phyloP scores from a whole-genome alignment of 2,797 vertebrate genomes.

The Brachyrhaphis roseni region DNA sequence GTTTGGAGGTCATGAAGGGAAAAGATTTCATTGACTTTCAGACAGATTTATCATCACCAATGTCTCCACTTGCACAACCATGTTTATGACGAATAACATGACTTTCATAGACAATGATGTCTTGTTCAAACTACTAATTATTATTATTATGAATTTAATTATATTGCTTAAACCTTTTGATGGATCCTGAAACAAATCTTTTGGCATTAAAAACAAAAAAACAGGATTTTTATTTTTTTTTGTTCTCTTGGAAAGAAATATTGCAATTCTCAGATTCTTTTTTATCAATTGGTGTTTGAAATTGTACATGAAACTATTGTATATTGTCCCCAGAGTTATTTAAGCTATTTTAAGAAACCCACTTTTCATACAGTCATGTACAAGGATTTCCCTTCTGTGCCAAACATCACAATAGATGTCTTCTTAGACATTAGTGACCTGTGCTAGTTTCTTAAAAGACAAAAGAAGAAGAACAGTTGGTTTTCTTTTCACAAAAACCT shows the following conservation, averaged over 20 bases:
- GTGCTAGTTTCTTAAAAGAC: constrained; percentile 1
- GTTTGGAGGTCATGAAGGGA: constrained; percentile 49
- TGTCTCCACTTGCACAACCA: neutral
- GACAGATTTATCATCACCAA: neutral
- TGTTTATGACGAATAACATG: constrained; percentile 7
- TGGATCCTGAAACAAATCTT: neutral
- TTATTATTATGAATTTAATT: neutral
- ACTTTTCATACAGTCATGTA: neutral
- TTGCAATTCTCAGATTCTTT: neutral
- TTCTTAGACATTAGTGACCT: neutral
- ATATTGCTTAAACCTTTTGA: neutral
- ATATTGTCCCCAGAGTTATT: neutral
- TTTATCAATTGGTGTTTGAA: neutral
- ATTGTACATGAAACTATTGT: neutral
- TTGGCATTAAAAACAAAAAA: neutral
- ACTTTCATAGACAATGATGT: neutral
- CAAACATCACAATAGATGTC: neutral
- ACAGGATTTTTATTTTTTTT: neutral
- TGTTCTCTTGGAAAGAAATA: no score
- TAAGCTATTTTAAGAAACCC: neutral
- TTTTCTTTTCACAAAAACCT: neutral
- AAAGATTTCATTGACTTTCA: constrained; percentile 62
- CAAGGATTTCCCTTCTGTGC: neutral
- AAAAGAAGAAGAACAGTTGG: neutral
- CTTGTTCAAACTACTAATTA: neutral